Percentiles rank a stretch among this genome's conserved stretches.
Evolutionary conservation across 2,113 vertebrate genomes (phyloP).

Genomic region (Chionodraco myersi): DNA sequence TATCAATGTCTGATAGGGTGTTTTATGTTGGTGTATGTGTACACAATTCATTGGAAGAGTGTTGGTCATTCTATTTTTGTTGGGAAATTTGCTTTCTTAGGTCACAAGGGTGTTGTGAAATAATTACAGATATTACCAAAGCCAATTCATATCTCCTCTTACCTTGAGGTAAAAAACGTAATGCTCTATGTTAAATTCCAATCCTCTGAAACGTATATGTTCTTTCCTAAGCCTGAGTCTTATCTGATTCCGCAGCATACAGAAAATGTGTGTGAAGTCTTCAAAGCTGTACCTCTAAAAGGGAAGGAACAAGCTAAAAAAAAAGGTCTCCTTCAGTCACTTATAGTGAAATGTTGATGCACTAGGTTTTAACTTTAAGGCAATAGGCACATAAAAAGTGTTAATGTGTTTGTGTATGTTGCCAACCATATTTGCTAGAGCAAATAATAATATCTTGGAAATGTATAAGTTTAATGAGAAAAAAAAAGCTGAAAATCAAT

Average conservation of each 20-base stretch:
- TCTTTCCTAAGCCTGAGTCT: not conserved
- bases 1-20: not conserved
- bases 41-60: constrained; percentile 38
- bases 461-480: not conserved
- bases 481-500: not conserved
- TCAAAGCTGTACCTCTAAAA: not conserved
- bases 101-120: constrained; percentile 39
- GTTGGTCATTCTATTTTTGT: constrained; percentile 26
- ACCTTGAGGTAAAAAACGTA: not conserved
- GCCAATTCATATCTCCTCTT: not conserved
- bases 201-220: not conserved
- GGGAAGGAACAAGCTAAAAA: not conserved
- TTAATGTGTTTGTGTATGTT: not conserved
- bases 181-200: not conserved
- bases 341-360: not conserved
- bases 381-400: not conserved
- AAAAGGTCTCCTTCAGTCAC: not conserved
- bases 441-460: not conserved
- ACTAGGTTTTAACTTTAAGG: not conserved
- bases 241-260: not conserved
- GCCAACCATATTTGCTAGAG: not conserved
- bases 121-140: constrained; percentile 28
- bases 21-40: not conserved
- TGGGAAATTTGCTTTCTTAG: not conserved
- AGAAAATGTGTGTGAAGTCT: not conserved